phyloP scores from a whole-genome alignment of 2,888 invertebrate species.

The Caenorhabditis sp. region DNA sequence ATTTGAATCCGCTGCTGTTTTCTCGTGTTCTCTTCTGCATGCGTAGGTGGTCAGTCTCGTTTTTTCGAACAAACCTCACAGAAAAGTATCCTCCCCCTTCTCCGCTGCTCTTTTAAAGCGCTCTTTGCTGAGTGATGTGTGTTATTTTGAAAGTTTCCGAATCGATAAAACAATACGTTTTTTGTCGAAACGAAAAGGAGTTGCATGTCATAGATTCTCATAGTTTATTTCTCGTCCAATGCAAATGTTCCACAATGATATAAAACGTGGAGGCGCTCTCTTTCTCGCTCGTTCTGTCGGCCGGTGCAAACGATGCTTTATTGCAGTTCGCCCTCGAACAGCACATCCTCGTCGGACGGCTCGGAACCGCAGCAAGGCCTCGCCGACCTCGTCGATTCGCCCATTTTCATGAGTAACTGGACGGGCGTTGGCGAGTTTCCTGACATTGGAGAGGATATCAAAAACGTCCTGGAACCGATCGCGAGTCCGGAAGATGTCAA shows the following conservation, averaged over 20 bases:
- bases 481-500: slow-evolving; percentile 7
- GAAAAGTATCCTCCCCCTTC: not conserved
- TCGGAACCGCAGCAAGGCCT: slow-evolving; percentile 20
- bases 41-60: not conserved
- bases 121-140: no score
- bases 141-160: not conserved
- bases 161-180: not conserved
- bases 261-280: slow-evolving; percentile 7
- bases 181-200: not conserved
- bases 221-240: not conserved
- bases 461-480: slow-evolving; percentile 14
- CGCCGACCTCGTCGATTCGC: slow-evolving; percentile 12
- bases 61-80: not conserved
- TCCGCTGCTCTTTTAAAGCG: not conserved
- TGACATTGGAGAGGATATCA: slow-evolving; percentile 34
- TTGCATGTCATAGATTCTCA: not conserved
- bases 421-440: slow-evolving; percentile 40
- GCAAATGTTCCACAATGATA: slow-evolving; percentile 8
- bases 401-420: slow-evolving; percentile 35
- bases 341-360: slow-evolving; percentile 35
- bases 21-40: no score
- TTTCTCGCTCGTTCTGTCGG: not conserved
- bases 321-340: slow-evolving; percentile 47
- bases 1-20: no score
- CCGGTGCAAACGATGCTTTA: no score